Evolutionary conservation across 2,113 vertebrate genomes (phyloP).

Genomic region (Nesospiza acunhae): DNA sequence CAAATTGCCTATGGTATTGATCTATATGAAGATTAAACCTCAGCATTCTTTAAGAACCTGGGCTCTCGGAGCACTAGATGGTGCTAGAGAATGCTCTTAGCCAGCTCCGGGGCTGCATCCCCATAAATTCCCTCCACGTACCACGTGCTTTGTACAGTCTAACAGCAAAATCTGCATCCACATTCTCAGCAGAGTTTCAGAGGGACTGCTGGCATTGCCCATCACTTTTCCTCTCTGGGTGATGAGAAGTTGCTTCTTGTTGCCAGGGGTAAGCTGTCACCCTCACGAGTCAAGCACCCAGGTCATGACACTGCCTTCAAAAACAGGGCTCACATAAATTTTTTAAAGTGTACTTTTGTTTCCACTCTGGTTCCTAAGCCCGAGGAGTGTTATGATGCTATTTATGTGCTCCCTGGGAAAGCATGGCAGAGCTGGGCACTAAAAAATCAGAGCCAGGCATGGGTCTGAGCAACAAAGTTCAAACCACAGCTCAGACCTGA

Average conservation of each 20-base stretch:
- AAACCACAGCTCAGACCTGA: background rate
- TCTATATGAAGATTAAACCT: background rate
- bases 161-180: background rate
- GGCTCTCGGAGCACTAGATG: conserved; percentile 57
- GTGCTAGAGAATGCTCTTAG: conserved; percentile 60
- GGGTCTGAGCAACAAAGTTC: background rate
- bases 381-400: background rate
- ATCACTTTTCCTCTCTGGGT: background rate
- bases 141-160: background rate
- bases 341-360: background rate
- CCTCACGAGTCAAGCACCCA: background rate
- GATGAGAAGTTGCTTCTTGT: background rate
- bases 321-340: background rate
- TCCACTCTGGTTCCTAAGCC: background rate
- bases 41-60: background rate
- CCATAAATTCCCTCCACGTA: background rate
- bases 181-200: background rate
- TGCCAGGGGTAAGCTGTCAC: background rate
- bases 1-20: background rate
- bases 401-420: background rate
- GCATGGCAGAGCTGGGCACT: background rate
- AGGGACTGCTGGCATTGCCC: background rate
- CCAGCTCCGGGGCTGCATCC: background rate
- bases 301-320: background rate
- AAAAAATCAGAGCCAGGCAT: background rate